A percentile compares a stretch with the other conserved stretches of the same genome.
phyloP scores from a whole-genome alignment of 2,113 vertebrate species.

The Muntiacus muntjak region DNA sequence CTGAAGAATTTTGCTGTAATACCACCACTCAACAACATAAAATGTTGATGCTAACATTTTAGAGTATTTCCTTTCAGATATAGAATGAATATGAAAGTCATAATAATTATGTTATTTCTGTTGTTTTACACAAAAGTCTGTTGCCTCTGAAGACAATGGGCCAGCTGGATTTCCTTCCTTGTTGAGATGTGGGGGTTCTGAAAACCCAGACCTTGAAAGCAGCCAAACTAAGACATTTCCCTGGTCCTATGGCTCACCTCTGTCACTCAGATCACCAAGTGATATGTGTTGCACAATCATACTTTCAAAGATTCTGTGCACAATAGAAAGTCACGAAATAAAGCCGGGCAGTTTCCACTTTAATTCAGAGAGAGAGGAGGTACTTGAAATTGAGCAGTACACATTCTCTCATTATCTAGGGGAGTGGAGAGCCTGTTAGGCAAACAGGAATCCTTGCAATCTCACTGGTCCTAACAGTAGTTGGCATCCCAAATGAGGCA shows the following conservation, averaged over 20 bases:
- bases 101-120: conserved; percentile 22
- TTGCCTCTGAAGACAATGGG: not conserved
- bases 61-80: conserved; percentile 10
- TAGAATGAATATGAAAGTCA: not conserved
- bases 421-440: conserved; percentile 33
- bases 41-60: not conserved
- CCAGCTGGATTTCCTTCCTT: not conserved
- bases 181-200: conserved; percentile 1
- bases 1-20: not conserved
- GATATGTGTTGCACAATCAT: not conserved
- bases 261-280: not conserved
- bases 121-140: not conserved
- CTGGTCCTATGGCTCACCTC: not conserved
- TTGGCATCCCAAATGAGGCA: not conserved
- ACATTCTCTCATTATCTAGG: not conserved
- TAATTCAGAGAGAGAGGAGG: conserved; percentile 1
- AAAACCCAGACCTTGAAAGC: not conserved
- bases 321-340: not conserved
- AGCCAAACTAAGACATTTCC: not conserved
- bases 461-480: not conserved
- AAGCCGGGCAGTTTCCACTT: not conserved
- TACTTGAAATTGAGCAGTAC: conserved; percentile 20
- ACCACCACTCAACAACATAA: not conserved
- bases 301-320: not conserved
- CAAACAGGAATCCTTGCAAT: conserved; percentile 31